Conservation (phyloP, 1,140 invertebrate species). For the Cardiocondyla obscurior region DNA sequence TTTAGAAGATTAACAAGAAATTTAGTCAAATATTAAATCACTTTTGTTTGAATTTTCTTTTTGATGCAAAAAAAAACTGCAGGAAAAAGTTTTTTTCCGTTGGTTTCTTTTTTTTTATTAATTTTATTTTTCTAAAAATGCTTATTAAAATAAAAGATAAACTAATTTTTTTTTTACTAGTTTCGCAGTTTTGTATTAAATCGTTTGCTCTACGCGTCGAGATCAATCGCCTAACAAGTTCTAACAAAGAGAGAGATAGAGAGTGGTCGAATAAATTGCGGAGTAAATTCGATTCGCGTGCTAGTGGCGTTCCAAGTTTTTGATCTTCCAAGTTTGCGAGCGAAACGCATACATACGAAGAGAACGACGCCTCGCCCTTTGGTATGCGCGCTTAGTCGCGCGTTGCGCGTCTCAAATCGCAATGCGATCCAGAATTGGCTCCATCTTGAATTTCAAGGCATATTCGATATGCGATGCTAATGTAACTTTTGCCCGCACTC, state of each 20-base stretch:
- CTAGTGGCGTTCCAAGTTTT: conserved; percentile 38
- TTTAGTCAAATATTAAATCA: not conserved
- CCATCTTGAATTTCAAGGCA: conserved; percentile 38
- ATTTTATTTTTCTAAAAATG: not conserved
- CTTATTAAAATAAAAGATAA: not conserved
- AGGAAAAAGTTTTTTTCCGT: not conserved
- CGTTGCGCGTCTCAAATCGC: conserved; percentile 32
- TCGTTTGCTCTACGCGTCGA: not conserved
- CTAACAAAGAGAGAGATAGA: not conserved
- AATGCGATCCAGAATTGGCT: conserved; percentile 38
- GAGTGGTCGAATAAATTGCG: conserved; percentile 24
- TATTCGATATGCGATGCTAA: conserved; percentile 35
- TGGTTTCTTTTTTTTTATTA: not conserved
- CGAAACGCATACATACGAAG: conserved; percentile 32
- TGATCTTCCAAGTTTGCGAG: conserved; percentile 39
- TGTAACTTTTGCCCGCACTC: conserved; percentile 26
- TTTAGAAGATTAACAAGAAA: not conserved
- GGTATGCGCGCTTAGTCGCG: conserved; percentile 38
- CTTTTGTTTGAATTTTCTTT: not conserved
- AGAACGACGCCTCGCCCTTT: conserved; percentile 6
- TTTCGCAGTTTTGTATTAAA: conserved; percentile 3
- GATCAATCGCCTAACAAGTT: not conserved
- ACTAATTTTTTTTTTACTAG: not conserved
- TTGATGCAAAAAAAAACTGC: not conserved
- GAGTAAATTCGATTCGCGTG: not conserved